Evolutionary conservation across 1,140 invertebrate species (phyloP).

Genomic region (Scaptodrosophila lebanonensis): DNA sequence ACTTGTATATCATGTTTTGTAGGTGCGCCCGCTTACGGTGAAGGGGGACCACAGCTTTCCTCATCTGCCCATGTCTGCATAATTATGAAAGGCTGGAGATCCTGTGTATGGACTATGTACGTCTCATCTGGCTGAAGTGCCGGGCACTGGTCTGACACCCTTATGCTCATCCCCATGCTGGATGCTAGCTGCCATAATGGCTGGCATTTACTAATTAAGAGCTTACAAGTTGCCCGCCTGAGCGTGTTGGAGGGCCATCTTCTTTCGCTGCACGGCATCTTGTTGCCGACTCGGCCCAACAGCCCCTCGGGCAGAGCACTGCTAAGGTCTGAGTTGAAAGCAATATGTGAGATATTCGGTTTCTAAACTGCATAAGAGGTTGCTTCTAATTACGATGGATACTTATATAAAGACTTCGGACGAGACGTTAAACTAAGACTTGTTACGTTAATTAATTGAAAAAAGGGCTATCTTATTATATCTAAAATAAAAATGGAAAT

Average conservation of each 20-base stretch:
- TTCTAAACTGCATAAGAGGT: too few relatives aligned
- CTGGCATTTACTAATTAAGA: conserved; percentile 71
- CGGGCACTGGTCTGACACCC: conserved; percentile 45
- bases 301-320: too few relatives aligned
- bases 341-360: neutral
- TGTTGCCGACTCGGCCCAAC: too few relatives aligned
- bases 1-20: conserved; percentile 13
- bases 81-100: conserved; percentile 72
- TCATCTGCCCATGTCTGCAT: conserved; percentile 63
- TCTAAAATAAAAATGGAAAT: too few relatives aligned
- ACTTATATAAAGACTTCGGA: too few relatives aligned
- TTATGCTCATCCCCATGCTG: conserved; percentile 32
- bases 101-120: conserved; percentile 66
- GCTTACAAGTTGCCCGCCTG: conserved; percentile 57
- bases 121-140: conserved; percentile 8
- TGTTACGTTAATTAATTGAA: too few relatives aligned
- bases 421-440: too few relatives aligned
- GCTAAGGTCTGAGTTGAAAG: conserved; percentile 5
- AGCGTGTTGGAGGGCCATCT: conserved; percentile 55
- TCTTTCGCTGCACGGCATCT: conserved; percentile 25
- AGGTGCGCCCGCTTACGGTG: conserved; percentile 63
- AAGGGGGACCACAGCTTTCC: conserved; percentile 73
- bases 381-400: too few relatives aligned
- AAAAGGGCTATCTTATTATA: too few relatives aligned
- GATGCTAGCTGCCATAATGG: conserved; percentile 70